Conservation (phyloP, 2,113 vertebrate genomes). For the Burhinus oedicnemus region DNA sequence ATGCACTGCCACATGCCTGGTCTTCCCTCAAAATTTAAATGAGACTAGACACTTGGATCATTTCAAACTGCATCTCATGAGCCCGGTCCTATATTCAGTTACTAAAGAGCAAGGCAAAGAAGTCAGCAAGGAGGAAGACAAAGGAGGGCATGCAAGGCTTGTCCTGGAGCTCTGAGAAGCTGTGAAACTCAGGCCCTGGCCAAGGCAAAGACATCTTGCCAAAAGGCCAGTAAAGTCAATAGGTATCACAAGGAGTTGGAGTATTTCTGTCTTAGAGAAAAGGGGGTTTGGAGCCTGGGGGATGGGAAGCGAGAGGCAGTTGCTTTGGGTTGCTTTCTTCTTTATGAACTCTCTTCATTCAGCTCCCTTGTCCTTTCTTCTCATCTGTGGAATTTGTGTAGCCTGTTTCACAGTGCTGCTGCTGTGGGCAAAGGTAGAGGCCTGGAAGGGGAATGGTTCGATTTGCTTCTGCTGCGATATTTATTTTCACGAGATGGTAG, state of each 20-base stretch:
- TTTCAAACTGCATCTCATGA: neutral
- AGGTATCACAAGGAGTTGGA: neutral
- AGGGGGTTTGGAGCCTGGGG: accelerated
- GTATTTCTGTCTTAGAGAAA: neutral
- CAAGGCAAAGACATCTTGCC: neutral
- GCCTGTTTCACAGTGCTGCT: neutral
- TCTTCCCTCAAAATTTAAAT: neutral
- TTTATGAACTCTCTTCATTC: neutral
- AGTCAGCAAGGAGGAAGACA: neutral
- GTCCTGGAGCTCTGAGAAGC: neutral
- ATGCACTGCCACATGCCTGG: neutral
- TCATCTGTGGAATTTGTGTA: neutral
- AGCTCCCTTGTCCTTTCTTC: neutral
- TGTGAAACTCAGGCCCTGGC: neutral
- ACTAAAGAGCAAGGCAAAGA: neutral
- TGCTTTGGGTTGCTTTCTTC: neutral
- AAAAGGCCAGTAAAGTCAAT: neutral
- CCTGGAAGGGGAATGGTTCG: neutral
- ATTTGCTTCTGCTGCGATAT: neutral
- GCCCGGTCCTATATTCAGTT: neutral
- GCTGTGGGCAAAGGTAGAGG: neutral
- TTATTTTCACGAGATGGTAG: neutral
- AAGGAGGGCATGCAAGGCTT: neutral
- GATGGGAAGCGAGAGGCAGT: accelerated
- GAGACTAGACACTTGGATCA: neutral